These are phyloP conservation scores for Eretmocerus hayati DNA, from an alignment of 2,888 invertebrate genomes.

Conservation along the genomic window DNA sequence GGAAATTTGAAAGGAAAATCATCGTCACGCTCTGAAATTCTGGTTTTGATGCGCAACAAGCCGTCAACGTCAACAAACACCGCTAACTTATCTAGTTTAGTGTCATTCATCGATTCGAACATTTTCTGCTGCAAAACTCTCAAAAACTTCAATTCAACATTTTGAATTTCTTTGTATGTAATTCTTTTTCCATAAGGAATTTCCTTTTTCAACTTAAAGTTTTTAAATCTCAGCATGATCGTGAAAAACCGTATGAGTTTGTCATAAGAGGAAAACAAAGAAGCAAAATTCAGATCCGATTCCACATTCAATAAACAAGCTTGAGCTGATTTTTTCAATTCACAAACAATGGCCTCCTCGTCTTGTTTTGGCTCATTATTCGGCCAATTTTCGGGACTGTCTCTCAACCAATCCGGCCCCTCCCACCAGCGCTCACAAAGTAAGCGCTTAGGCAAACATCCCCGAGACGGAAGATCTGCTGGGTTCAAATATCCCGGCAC, in stretches of 20 bases:
- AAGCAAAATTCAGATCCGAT: neutral
- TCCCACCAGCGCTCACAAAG: slow-evolving; percentile 31
- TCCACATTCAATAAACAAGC: neutral
- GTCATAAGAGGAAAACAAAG: slow-evolving; percentile 6
- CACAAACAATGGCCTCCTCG: neutral
- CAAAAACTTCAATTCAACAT: slow-evolving; percentile 1
- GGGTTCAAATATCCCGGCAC: neutral
- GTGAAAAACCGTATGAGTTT: slow-evolving; percentile 24
- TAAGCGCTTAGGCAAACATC: slow-evolving; percentile 27
- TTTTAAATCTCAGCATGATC: slow-evolving; percentile 16
- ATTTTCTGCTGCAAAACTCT: neutral
- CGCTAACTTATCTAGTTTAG: neutral
- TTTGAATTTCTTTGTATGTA: neutral
- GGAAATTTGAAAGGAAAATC: slow-evolving; percentile 25
- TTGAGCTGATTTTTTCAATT: slow-evolving; percentile 1
- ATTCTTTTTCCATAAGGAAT: neutral
- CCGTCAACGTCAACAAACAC: slow-evolving; percentile 8
- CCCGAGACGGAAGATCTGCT: neutral
- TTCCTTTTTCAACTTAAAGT: neutral
- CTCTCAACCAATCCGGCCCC: slow-evolving; percentile 29
- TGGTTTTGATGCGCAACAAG: slow-evolving; percentile 14
- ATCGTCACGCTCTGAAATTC: slow-evolving; percentile 27
- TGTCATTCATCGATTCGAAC: neutral
- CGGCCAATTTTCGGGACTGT: slow-evolving; percentile 1
- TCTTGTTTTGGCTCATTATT: neutral